Conservation (phyloP, 2,113 vertebrate genomes). For the Scophthalmus maximus region DNA sequence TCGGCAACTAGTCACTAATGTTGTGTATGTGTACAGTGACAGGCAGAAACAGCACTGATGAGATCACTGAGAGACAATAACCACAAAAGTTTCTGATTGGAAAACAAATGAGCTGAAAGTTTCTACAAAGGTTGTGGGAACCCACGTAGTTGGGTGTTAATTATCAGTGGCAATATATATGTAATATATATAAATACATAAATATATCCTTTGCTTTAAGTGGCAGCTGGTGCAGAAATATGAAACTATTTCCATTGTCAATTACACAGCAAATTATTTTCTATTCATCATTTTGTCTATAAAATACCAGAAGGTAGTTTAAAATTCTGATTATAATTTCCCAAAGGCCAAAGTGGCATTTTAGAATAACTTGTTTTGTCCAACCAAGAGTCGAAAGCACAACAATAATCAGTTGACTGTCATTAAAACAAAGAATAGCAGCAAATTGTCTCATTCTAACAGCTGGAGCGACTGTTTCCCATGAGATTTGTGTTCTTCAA, state of each 20-base stretch:
- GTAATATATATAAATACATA: too few relatives aligned
- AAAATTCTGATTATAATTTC: slow-evolving; percentile 4
- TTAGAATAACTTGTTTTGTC: neutral
- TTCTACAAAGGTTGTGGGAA: too few relatives aligned
- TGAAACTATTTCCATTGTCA: neutral
- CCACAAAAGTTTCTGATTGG: too few relatives aligned
- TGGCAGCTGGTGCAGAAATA: neutral
- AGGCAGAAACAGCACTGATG: too few relatives aligned
- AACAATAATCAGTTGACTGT: neutral
- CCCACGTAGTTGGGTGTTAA: too few relatives aligned
- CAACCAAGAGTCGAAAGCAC: neutral
- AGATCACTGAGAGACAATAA: too few relatives aligned
- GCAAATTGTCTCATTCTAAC: neutral
- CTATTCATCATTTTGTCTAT: neutral
- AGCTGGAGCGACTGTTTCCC: neutral
- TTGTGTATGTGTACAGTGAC: too few relatives aligned
- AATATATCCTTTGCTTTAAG: too few relatives aligned
- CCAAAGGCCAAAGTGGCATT: slow-evolving; percentile 1
- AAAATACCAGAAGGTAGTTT: slow-evolving; percentile 4
- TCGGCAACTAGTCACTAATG: too few relatives aligned
- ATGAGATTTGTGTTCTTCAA: neutral
- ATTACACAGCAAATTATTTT: neutral
- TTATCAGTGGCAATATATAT: too few relatives aligned
- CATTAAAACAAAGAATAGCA: neutral
- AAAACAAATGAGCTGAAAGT: too few relatives aligned